Base-by-base conservation (phyloP, 2,113 vertebrate species). In the Bungarus multicinctus region DNA sequence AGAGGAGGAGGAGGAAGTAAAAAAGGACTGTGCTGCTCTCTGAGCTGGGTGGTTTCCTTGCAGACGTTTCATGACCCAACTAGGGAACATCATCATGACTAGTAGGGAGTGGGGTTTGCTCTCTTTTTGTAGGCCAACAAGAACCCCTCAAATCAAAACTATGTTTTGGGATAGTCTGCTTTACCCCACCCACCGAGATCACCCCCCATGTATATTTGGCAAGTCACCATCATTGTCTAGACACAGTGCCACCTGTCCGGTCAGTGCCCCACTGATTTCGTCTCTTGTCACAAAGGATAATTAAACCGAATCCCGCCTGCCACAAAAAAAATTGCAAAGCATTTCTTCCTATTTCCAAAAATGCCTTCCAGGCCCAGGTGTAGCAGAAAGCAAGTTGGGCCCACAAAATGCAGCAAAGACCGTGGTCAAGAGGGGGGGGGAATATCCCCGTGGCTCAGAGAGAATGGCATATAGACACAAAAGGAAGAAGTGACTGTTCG, bases 371-470 rank as follows among this genome's bases (percentile, higher is more conserved):
- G 23, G 7, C 23, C 23, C 23, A 23, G 60, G 60, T 12, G 60
- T 11, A 64, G 9, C 27, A 12, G 60, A 9, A 50, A 8, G 47
- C 47, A 8, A 9, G 47, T 9, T 50, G 1, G 47, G 47, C n/a
- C n/a, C 18, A 39, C 69, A 81, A 74, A 81, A 81, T 39, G n/a
- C 69, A 3, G 34, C 18, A 7, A 34, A 34, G 34, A 20, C 34
- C 1, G 18, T 20, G 69, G 18, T 20, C 16, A 22, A 81, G 39
- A 9, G 0, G 30, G 60, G 12, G 30, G 9, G 23, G 0, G 2
- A 7, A 10, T 3, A 2, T 0, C n/a, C 64, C 23, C 1, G 0
- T 34, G 18, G 18, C 69, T 20, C 34, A 8, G 16, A 39, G 34
- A 81, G 34, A 39, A 39, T 2, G 18, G n/a, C 34, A 18, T 16